Percentiles rank a stretch among this genome's conserved stretches.
Evolutionary conservation across 64 coral and sea anemone species (phyloP).

Genomic region (Porites australiensis): DNA sequence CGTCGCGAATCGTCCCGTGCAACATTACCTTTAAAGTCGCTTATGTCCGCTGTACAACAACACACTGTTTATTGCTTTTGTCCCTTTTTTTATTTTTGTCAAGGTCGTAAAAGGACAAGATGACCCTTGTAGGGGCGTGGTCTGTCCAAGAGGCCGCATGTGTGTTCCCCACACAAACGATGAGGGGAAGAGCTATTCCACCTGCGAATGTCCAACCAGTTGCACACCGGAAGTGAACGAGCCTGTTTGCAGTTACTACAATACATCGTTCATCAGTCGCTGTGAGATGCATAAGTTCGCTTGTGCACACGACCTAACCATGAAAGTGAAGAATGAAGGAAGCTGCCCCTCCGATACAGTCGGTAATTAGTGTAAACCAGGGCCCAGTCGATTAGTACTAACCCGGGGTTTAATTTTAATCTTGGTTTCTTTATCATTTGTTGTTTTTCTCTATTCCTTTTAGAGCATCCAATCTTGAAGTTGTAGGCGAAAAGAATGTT

Average conservation of each 20-base stretch:
- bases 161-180: background rate
- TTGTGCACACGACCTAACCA: constrained; percentile 33
- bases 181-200: background rate
- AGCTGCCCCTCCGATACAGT: background rate
- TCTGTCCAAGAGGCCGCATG: constrained; percentile 20
- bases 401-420: background rate
- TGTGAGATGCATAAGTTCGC: constrained; percentile 68
- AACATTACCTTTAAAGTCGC: too few relatives aligned
- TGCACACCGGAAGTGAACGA: background rate
- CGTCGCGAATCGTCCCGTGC: too few relatives aligned
- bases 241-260: constrained; percentile 40
- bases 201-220: constrained; percentile 14
- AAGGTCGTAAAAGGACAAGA: constrained; percentile 11
- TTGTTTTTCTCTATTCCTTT: too few relatives aligned
- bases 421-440: too few relatives aligned
- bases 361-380: background rate
- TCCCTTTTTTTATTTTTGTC: background rate
- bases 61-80: background rate
- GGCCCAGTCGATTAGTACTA: background rate
- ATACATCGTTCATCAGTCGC: constrained; percentile 11
- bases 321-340: constrained; percentile 48
- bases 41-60: too few relatives aligned
- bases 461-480: too few relatives aligned
- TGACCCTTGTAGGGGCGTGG: background rate
- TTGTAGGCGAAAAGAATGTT: too few relatives aligned